Evolutionary conservation across 2,113 vertebrate species (phyloP), one percentile per base, ranked within the genome.

Genomic region (Pelmatolapia mariae): DNA sequence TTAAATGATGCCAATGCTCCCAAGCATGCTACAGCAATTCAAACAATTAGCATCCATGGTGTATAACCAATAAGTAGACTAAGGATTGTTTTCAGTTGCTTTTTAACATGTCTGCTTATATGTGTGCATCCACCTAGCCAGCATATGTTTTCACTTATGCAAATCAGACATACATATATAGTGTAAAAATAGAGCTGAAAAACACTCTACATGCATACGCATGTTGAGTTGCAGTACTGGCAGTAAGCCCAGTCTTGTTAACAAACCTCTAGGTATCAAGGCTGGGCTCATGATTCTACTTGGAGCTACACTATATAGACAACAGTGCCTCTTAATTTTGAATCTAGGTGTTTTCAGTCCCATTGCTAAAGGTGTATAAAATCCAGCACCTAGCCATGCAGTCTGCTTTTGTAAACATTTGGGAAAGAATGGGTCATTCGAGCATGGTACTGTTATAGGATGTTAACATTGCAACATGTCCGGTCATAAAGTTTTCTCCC

Each of bases 41-140:
- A 68, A 8, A 68, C 63, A 40, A 22, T 68, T 68, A 68, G 7
- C 63, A 68, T 40, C 63, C 33, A 22, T 68, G 33, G n/a, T 2
- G 4, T 40, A 40, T 40, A 68, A 68, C 61, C 19, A 0, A 15
- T 22, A 68, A 22, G 0, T 15, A 40, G 33, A 68, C 19, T 38
- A 22, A 68, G 33, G 33, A 40, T 68, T 68, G 40, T 33, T 68
- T 22, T 22, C 11, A 22, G 36, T 40, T 71, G 19, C 33, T 71
- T 71, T 71, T 71, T 68, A 68, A 22, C 19, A 40, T 66, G 33
- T 22, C 61, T 66, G 18, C 61, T 38, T 66, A 5, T 66, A 38
- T 66, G 19, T 38, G 33, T 38, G 7, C 61, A 66, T 66, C 61
- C 61, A 66, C 33, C 19, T 38, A 66, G 33, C 1, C 7, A 38